Base-by-base conservation (phyloP, 1,140 invertebrate species). In the Vanessa tameamea region DNA sequence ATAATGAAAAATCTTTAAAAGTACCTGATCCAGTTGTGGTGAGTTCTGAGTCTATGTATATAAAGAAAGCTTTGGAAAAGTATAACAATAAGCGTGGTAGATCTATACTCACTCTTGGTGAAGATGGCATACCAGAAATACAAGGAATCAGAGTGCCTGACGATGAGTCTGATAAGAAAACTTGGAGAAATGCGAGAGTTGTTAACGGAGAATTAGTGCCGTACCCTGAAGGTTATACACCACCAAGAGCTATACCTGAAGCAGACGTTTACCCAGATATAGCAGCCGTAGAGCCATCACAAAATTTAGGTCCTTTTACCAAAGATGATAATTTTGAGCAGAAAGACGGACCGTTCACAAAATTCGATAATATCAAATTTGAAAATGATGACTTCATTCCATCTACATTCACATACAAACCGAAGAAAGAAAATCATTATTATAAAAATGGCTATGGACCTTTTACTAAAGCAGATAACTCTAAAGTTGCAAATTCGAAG, bases 151-250 rank as follows among this genome's bases (percentile, higher is more conserved):
- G 97, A 68, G 95, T 97, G 20, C 97, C 97, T 0, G 97, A 98
- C 78, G 96, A 97, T 69, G 96, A 97, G 59, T 95, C 95, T 59
- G 97, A 98, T 80, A 95, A 95, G 70, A 96, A 96, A 82, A 96
- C 95, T 2, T 98, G 97, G 97, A 94, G 97, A 64, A 98, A 98
- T 89, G 97, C 97, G 0, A 92, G 97, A 72, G 96, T 98, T 2
- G 96, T 98, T 31, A 97, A 98, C 80, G 96, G 96, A 57, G 95
- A 96, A 86, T 83, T 97, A 69, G 89, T 97, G 31, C 95, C 95
- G 61, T 95, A 95, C 81, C 95, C 95, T 59, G 93, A 95, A 78
- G 95, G 95, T 14, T 95, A 95, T 73, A 94, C 93, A 82, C 95
- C 95, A 74, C 94, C 94, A 13, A 93, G 94, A 72, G 95, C 93